Evolutionary conservation across 2,113 vertebrate genomes (phyloP).

Genomic region (Nipponia nippon): DNA sequence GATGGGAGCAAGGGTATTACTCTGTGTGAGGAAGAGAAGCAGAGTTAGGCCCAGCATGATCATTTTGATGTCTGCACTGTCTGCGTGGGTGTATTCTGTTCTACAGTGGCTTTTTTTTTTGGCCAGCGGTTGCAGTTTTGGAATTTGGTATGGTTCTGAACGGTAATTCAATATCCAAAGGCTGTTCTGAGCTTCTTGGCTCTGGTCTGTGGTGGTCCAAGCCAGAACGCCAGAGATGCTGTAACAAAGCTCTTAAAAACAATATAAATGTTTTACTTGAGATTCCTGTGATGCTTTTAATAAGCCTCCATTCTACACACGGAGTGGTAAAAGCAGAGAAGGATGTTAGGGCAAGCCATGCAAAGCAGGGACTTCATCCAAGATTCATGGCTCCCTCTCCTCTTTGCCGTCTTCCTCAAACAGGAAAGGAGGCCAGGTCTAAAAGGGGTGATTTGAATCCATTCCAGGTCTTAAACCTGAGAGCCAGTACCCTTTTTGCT

Average conservation of each 20-base stretch:
- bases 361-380: not conserved
- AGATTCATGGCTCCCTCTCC: not conserved
- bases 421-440: not conserved
- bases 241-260: slow-evolving; percentile 3
- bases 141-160: not conserved
- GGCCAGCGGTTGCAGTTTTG: not conserved
- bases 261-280: slow-evolving; percentile 1
- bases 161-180: not conserved
- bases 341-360: not conserved
- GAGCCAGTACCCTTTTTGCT: not conserved
- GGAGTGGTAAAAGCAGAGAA: not conserved
- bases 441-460: slow-evolving; percentile 19
- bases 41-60: not conserved
- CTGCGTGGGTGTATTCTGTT: not conserved
- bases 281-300: not conserved
- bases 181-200: not conserved
- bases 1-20: not conserved
- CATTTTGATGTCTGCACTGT: not conserved
- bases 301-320: not conserved
- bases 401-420: not conserved
- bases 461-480: slow-evolving; percentile 24
- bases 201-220: not conserved
- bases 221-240: not conserved
- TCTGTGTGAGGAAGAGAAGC: not conserved
- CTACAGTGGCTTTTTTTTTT: not conserved